These are phyloP conservation scores for Nannospalax galili DNA, from an alignment of 2,113 vertebrate species.

Conservation along the genomic window DNA sequence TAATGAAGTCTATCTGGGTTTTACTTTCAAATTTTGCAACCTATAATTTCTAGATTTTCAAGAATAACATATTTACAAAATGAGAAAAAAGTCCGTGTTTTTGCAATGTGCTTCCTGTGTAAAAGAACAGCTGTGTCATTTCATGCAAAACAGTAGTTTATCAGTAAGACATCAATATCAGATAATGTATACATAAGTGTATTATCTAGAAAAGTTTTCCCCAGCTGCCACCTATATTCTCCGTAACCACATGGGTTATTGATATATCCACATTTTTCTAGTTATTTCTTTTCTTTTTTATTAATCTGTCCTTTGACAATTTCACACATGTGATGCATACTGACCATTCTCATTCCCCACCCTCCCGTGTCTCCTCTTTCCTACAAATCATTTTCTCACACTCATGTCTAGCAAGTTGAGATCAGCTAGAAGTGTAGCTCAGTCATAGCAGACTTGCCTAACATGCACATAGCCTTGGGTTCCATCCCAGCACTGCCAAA, in stretches of 20 bases:
- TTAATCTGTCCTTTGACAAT: not conserved
- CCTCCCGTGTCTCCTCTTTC: not conserved
- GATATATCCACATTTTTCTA: not conserved
- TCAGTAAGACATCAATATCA: not conserved
- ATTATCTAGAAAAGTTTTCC: slow-evolving; percentile 56
- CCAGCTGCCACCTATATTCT: not conserved
- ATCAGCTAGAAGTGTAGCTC: not conserved
- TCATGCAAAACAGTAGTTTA: slow-evolving; percentile 26
- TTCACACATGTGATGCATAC: not conserved
- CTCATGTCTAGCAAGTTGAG: not conserved
- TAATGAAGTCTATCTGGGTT: not conserved
- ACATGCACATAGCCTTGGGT: not conserved
- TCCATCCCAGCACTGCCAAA: not conserved
- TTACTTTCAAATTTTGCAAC: slow-evolving; percentile 6
- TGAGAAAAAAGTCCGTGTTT: not conserved
- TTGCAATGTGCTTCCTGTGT: not conserved
- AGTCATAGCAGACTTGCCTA: not conserved
- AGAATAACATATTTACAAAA: not conserved
- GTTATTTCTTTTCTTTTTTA: not conserved
- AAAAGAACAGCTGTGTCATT: slow-evolving; percentile 33
- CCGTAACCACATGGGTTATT: not conserved
- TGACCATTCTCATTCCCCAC: too few species aligned
- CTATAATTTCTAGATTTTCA: not conserved
- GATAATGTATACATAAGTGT: not conserved
- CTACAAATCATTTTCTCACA: not conserved